Percentiles rank a stretch among this genome's conserved stretches.
Conservation (phyloP, 2,888 invertebrate species). For the Xanthorhoe spadicearia region DNA sequence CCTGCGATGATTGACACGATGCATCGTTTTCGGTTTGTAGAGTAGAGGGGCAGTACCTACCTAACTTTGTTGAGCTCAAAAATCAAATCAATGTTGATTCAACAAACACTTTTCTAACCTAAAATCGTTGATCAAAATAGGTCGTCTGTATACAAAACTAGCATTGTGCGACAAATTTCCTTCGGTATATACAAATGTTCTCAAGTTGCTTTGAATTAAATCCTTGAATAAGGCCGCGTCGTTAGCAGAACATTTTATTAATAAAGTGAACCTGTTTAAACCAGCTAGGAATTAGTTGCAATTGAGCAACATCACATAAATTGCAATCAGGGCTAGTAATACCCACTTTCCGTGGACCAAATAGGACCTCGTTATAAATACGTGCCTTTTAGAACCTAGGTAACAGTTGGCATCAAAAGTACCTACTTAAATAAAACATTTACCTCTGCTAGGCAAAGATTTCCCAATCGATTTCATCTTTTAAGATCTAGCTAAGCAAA, state of each 20-base stretch:
- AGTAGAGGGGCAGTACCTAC: no score
- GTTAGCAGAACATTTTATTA: slow-evolving; percentile 11
- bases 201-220: slow-evolving; percentile 3
- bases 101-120: no score
- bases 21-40: no score
- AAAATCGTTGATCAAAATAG: no score
- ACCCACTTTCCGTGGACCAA: slow-evolving; percentile 11
- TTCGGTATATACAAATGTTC: background rate
- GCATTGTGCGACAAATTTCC: background rate
- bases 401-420: background rate
- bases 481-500: no score
- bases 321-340: slow-evolving; percentile 48
- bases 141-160: background rate
- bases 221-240: background rate
- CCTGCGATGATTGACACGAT: no score
- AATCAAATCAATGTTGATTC: no score
- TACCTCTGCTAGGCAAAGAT: no score
- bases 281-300: slow-evolving; percentile 35
- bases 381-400: background rate
- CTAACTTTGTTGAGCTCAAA: no score
- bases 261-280: slow-evolving; percentile 6
- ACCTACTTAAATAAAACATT: no score
- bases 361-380: slow-evolving; percentile 5
- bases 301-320: slow-evolving; percentile 53
- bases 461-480: no score